These are phyloP conservation scores for Rhombomys opimus DNA, from an alignment of 2,113 vertebrate genomes.

Conservation along the genomic window DNA sequence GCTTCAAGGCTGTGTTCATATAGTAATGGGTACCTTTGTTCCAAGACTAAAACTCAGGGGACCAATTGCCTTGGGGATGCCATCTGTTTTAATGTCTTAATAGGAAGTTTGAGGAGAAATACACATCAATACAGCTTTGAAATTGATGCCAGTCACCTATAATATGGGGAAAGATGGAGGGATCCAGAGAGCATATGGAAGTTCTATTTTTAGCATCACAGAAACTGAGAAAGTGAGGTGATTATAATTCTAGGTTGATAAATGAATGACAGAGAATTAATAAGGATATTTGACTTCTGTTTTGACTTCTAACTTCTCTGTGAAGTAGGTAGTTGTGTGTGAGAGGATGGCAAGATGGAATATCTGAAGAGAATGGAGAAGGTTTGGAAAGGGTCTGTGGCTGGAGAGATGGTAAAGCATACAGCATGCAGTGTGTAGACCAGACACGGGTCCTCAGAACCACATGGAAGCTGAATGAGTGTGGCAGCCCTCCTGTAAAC, in stretches of 20 bases:
- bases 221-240: not conserved
- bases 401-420: no score
- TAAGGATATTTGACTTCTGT: not conserved
- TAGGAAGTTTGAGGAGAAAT: not conserved
- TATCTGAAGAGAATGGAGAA: not conserved
- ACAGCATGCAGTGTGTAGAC: not conserved
- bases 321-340: not conserved
- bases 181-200: not conserved
- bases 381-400: not conserved
- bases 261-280: not conserved
- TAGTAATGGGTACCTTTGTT: not conserved
- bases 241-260: not conserved
- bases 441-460: not conserved
- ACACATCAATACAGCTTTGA: not conserved
- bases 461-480: not conserved
- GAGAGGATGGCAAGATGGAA: not conserved
- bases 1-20: not conserved
- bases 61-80: not conserved
- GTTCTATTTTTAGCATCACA: not conserved
- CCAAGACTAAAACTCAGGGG: not conserved
- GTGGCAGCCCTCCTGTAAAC: not conserved
- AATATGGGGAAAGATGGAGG: not conserved
- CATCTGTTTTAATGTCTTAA: not conserved
- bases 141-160: not conserved
- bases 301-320: not conserved